Conservation (phyloP, 2,113 vertebrate genomes). For the Limnothrissa miodon region DNA sequence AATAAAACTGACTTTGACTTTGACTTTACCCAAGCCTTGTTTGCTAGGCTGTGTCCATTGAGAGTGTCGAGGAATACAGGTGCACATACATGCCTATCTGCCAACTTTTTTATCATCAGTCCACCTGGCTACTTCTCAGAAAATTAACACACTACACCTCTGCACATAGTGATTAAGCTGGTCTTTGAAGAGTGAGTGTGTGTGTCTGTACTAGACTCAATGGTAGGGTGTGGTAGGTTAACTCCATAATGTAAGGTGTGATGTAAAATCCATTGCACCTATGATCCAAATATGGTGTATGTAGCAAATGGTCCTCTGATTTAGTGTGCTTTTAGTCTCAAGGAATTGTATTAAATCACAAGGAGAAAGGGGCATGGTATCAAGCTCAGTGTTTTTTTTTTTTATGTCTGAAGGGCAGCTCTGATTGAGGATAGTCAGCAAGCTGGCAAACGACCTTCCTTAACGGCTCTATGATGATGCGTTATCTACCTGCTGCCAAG, state of each 20-base stretch:
- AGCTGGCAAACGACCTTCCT: constrained; percentile 12
- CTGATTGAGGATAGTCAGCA: neutral
- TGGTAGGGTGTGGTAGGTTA: too few species aligned
- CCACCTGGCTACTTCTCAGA: neutral
- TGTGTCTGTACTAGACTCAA: too few species aligned
- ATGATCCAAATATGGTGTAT: neutral
- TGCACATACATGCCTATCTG: neutral
- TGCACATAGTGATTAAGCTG: neutral
- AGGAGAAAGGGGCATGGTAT: neutral
- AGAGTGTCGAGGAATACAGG: neutral
- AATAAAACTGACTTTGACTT: too few species aligned
- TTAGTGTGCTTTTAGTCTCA: neutral
- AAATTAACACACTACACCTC: too few species aligned
- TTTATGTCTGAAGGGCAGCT: constrained; percentile 2
- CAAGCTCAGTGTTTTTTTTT: neutral
- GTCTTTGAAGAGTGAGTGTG: neutral
- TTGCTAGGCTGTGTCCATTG: neutral
- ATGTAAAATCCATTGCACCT: neutral
- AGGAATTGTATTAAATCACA: constrained; percentile 3
- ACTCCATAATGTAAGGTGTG: neutral
- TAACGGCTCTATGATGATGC: neutral
- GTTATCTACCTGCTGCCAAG: constrained; percentile 13
- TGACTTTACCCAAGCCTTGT: neutral
- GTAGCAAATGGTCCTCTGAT: neutral
- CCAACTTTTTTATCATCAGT: neutral